Evolutionary conservation across 2,113 vertebrate genomes (phyloP), one percentile per base, ranked within the genome.

Genomic region (Pterocles burchelli): DNA sequence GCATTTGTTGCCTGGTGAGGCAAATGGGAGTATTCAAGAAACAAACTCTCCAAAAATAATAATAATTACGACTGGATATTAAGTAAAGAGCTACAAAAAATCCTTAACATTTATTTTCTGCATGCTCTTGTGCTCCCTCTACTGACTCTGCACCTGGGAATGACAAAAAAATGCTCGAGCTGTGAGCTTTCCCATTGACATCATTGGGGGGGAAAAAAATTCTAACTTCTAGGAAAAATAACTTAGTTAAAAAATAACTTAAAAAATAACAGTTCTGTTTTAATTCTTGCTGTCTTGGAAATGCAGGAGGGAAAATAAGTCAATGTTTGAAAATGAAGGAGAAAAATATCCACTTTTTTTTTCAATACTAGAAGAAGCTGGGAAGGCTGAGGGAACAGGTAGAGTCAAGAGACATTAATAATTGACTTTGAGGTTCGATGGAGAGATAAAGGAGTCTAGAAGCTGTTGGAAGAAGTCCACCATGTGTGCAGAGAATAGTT

Each of bases 51-150:
- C 21, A 14, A n/a, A 7, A 51, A 17, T 13, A 43, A 19, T 29
- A 49, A 22, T 13, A 48, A 86, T 70, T 49, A 46, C 1, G 4
- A 17, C 13, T 38, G n/a, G 49, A 11, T 38, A 17, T 52, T 12
- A 38, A 72, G 20, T 15, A 16, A 65, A 33, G 34, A 21, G 57
- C 63, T 36, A 88, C n/a, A 49, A 26, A n/a, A 68, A 51, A 57
- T 59, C 28, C 83, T 18, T 4, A 48, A 66, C 10, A 10, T 55
- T 92, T 70, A n/a, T 70, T 70, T 73, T 72, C 25, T 59, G 4
- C 72, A 84, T 78, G 95, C 90, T 96, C 96, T 95, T 92, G 76
- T 94, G 88, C 96, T 96, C 97, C 96, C 95, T 96, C 96, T 96
- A 93, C 92, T 96, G 94, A 79, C 78, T 95, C 79, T 79, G 57